Base-by-base conservation (phyloP, 2,888 invertebrate genomes). In the Machimus atricapillus region DNA sequence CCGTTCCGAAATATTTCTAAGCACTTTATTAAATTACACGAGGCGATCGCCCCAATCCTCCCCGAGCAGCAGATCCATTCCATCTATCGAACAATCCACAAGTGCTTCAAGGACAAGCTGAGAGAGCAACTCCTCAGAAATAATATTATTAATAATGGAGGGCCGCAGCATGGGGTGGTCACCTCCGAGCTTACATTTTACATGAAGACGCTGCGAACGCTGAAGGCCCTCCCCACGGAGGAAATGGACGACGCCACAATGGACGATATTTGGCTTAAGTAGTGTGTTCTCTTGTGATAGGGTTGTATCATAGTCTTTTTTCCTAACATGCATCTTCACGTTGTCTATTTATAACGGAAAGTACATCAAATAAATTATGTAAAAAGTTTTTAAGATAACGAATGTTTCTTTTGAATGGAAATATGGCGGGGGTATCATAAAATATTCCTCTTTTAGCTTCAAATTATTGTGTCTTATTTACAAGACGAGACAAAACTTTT, bases 81-180 rank as follows among this genome's bases (percentile, higher is more conserved):
- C 78, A 94, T 97, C 89, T 97, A 97, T 90, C 94, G 95, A 90
- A 95, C 95, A 90, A 96, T 97, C 85, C 97, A 98, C 93, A 95
- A 95, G 91, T 96, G 96, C 90, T 98, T 99, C 91, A 97, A 98
- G 93, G 96, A 96, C 89, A 96, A 97, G 91, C 93, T 98, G 89
- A 94, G 97, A 92, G 96, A 97, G 90, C 97, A 97, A 91, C 93
- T 99, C 89, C 91, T 95, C 3, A 96, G 96, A 92, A 95, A 98
- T 94, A 97, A 97, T 91, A 97, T 99, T 89, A 95, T 96, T 87
- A 98, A 98, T 90, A 97, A 98, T 93, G 98, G 98, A n/a, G 98
- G 98, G 79, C 98, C 98, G 1, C 97, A 98, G 91, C 98, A 98
- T 92, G 98, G 98, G 73, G 95, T 97, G 86, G 98, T 98, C n/a